phyloP scores from a whole-genome alignment of 2,113 vertebrate genomes.

The Ailurus styani region DNA sequence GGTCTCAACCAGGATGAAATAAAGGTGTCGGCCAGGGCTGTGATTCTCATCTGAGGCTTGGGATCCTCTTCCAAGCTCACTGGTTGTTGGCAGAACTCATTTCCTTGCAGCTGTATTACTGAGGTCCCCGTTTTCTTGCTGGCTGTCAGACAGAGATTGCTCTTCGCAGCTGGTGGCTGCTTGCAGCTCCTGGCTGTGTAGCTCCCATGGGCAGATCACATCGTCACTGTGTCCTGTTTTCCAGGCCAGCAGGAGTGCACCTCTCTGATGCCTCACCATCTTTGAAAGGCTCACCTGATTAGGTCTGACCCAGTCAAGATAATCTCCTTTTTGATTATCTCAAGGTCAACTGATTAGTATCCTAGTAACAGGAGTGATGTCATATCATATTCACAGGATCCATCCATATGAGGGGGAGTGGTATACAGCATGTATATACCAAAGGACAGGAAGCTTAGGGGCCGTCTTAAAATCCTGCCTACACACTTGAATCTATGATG shows the following conservation, averaged over 20 bases:
- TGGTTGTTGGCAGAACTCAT: slow-evolving; percentile 52
- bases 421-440: not conserved
- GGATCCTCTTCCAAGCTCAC: slow-evolving; percentile 36
- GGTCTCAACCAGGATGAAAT: slow-evolving; percentile 12
- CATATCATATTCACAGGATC: not conserved
- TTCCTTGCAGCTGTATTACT: slow-evolving; percentile 62
- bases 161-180: not conserved
- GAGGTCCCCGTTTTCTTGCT: not conserved
- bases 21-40: slow-evolving; percentile 9
- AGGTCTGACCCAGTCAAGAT: not conserved
- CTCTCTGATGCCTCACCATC: not conserved
- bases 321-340: not conserved
- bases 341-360: not conserved
- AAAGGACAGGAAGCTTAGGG: not conserved
- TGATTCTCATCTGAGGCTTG: not conserved
- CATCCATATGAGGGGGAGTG: not conserved
- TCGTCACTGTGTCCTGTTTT: not conserved
- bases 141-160: slow-evolving; percentile 24
- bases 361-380: not conserved
- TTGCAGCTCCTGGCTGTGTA: not conserved
- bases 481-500: not conserved
- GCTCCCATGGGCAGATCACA: not conserved
- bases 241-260: not conserved
- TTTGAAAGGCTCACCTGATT: not conserved
- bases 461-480: not conserved